phyloP scores from a whole-genome alignment of 2,113 vertebrate genomes.

The Prunella fulvescens region DNA sequence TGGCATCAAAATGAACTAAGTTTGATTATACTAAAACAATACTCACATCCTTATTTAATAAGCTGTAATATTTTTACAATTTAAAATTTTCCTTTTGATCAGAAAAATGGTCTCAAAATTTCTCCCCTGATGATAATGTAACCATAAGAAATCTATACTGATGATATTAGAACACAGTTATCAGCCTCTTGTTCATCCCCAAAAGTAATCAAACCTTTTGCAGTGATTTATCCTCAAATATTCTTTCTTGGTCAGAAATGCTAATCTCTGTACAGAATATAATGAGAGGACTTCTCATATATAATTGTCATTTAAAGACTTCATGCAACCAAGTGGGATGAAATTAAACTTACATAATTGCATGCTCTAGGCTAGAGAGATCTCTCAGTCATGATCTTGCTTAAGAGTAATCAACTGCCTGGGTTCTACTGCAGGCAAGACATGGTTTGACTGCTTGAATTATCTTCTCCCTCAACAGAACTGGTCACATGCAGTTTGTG shows the following conservation, averaged over 20 bases:
- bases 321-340: background rate
- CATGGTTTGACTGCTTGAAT: background rate
- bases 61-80: conserved; percentile 11
- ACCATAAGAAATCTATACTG: conserved; percentile 28
- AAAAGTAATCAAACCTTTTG: conserved; percentile 30
- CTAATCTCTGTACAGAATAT: background rate
- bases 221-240: conserved; percentile 38
- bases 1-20: conserved; percentile 15
- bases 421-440: background rate
- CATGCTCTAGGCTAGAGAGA: background rate
- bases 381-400: background rate
- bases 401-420: background rate
- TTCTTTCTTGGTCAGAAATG: conserved; percentile 24
- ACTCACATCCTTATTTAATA: background rate
- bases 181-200: background rate
- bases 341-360: conserved; percentile 14
- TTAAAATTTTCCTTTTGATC: conserved; percentile 50
- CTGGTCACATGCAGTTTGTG: background rate
- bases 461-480: background rate
- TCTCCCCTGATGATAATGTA: conserved; percentile 22
- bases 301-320: background rate
- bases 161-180: conserved; percentile 20
- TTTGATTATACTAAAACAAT: conserved; percentile 4
- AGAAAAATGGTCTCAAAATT: conserved; percentile 36
- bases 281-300: background rate